A percentile compares a stretch with the other conserved stretches of the same genome.
Evolutionary conservation across 2,888 invertebrate species (phyloP).

Genomic region (Mechanitis messenoides): DNA sequence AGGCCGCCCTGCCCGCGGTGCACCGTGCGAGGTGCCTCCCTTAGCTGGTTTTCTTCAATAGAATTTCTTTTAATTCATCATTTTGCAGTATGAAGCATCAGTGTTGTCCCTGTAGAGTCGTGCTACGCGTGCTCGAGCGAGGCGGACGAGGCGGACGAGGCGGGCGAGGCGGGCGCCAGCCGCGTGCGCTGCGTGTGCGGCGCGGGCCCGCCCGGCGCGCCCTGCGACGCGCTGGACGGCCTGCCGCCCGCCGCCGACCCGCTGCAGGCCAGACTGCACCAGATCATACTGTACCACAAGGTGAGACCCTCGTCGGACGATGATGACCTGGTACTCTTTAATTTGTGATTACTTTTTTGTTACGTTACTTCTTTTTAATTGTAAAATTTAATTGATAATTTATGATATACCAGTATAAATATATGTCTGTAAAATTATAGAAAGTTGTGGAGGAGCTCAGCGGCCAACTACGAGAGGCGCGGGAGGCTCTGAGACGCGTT

Average conservation of each 20-base stretch:
- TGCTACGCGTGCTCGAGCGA: slow-evolving; percentile 38
- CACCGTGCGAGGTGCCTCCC: slow-evolving; percentile 8
- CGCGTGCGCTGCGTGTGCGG: slow-evolving; percentile 34
- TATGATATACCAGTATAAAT: not conserved
- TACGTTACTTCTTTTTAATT: too few relatives aligned
- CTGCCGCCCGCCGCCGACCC: slow-evolving; percentile 83
- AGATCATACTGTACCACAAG: slow-evolving; percentile 88
- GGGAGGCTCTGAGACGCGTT: slow-evolving; percentile 78
- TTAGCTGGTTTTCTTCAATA: too few relatives aligned
- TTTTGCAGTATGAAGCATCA: too few relatives aligned
- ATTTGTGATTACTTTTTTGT: too few relatives aligned
- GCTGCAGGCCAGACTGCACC: slow-evolving; percentile 85
- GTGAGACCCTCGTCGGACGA: slow-evolving; percentile 53
- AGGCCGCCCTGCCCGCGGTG: slow-evolving; percentile 26
- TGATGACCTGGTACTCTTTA: too few relatives aligned
- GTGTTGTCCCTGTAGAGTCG: not conserved
- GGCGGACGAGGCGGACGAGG: slow-evolving; percentile 40
- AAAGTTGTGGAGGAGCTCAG: slow-evolving; percentile 85
- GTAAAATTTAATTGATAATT: too few relatives aligned
- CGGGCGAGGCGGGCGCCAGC: slow-evolving; percentile 31
- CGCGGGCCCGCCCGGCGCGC: slow-evolving; percentile 31
- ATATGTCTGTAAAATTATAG: slow-evolving; percentile 55
- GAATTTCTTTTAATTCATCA: too few relatives aligned
- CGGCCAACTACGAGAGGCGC: slow-evolving; percentile 85
- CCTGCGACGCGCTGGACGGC: slow-evolving; percentile 82